phyloP scores from a whole-genome alignment of 2,888 invertebrate species.

The Lithophane leautieri region DNA sequence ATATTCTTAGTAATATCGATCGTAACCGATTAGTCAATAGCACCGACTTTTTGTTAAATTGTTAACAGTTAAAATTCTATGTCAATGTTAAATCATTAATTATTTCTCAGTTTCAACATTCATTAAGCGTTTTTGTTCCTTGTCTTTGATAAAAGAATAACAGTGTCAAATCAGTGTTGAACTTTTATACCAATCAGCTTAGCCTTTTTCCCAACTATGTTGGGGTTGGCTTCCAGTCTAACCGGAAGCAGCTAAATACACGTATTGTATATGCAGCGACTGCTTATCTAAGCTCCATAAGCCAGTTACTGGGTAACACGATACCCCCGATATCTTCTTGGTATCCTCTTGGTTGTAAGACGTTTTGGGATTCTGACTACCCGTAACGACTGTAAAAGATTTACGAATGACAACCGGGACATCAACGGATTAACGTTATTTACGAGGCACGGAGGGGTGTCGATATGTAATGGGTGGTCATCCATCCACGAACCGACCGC shows the following conservation, averaged over 20 bases:
- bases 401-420: neutral
- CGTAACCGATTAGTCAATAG: conserved; percentile 50
- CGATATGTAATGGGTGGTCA: no score
- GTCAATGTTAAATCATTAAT: conserved; percentile 74
- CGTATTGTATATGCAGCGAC: neutral
- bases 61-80: conserved; percentile 61
- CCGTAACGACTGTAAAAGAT: neutral
- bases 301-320: neutral
- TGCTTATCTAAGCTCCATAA: neutral
- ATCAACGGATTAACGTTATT: neutral
- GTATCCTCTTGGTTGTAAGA: neutral
- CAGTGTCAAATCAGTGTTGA: neutral
- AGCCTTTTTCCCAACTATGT: neutral
- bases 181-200: neutral
- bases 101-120: conserved; percentile 64
- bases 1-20: conserved; percentile 25
- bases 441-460: neutral
- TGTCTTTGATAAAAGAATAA: neutral
- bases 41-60: conserved; percentile 27
- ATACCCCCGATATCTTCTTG: neutral
- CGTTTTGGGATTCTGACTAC: neutral
- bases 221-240: neutral
- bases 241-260: neutral
- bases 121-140: conserved; percentile 65
- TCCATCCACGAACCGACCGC: no score